These are phyloP conservation scores for Eristalinus sepulchralis DNA, from an alignment of 2,888 invertebrate species.

Conservation along the genomic window DNA sequence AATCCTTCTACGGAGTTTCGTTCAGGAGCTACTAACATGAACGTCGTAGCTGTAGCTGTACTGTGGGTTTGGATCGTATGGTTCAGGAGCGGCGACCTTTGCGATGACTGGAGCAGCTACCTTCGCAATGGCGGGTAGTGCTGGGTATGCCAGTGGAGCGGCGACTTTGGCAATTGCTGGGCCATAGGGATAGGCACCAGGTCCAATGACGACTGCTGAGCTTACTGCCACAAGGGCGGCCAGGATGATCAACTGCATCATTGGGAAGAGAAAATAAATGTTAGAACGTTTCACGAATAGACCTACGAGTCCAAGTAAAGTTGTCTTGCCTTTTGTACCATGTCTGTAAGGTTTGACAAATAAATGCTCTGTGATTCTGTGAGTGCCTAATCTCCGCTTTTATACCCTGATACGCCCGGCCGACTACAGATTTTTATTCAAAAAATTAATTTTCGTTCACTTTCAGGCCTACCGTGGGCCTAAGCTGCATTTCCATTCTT, in stretches of 20 bases:
- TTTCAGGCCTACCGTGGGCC: slow-evolving; percentile 70
- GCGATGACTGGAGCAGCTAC: slow-evolving; percentile 74
- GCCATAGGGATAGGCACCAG: slow-evolving; percentile 72
- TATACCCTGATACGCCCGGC: slow-evolving; percentile 70
- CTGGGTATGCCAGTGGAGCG: slow-evolving; percentile 68
- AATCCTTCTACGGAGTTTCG: not conserved
- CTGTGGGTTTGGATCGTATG: slow-evolving; percentile 82
- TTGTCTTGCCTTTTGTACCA: slow-evolving; percentile 78
- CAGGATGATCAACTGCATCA: slow-evolving; percentile 75
- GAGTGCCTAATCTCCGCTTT: slow-evolving; percentile 69
- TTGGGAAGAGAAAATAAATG: slow-evolving; percentile 8
- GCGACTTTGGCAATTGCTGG: slow-evolving; percentile 62
- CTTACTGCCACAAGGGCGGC: slow-evolving; percentile 76
- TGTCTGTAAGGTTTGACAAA: slow-evolving; percentile 79
- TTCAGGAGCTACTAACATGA: slow-evolving; percentile 78
- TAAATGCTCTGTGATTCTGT: slow-evolving; percentile 79
- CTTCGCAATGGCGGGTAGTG: slow-evolving; percentile 74
- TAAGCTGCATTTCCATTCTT: slow-evolving; percentile 13
- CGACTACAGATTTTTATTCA: slow-evolving; percentile 66
- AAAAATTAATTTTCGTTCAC: slow-evolving; percentile 65
- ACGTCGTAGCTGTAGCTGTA: slow-evolving; percentile 83
- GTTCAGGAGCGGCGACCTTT: slow-evolving; percentile 77
- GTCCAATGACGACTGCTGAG: slow-evolving; percentile 78
- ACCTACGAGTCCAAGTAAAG: slow-evolving; percentile 1
- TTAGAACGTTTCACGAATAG: not conserved